Percentiles rank a stretch among this genome's conserved stretches.
These are phyloP conservation scores for Aurelia sp. DNA, from an alignment of 30 jellyfish, hydroid and myxozoan genomes.

Conservation along the genomic window DNA sequence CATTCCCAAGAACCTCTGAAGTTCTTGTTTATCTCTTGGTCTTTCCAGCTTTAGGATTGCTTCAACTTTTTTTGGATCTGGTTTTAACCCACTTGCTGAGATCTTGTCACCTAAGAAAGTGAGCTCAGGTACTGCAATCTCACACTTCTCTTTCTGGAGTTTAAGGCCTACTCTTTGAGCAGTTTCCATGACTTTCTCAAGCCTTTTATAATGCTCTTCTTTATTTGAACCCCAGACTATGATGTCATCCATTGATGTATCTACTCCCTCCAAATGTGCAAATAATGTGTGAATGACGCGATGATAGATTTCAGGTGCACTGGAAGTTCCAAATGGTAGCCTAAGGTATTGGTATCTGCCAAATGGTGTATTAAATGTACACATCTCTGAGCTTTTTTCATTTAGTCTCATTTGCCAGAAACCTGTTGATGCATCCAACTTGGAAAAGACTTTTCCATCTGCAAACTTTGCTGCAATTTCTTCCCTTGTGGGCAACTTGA, in stretches of 20 bases:
- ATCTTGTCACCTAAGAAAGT: slow-evolving; percentile 12
- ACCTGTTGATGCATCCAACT: neutral
- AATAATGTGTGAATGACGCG: too few relatives aligned
- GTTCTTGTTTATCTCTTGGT: slow-evolving; percentile 16
- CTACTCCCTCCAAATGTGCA: too few relatives aligned
- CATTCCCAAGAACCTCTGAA: slow-evolving; percentile 51
- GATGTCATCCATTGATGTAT: too few relatives aligned
- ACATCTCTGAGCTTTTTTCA: slow-evolving; percentile 9
- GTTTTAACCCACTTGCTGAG: neutral
- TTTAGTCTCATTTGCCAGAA: slow-evolving; percentile 32
- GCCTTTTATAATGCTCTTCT: slow-evolving; percentile 18
- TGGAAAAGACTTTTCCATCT: neutral
- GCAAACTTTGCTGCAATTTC: slow-evolving; percentile 40
- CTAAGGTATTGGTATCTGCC: slow-evolving; percentile 41
- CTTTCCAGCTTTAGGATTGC: slow-evolving; percentile 22
- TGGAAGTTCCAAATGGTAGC: slow-evolving; percentile 36
- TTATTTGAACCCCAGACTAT: slow-evolving; percentile 3
- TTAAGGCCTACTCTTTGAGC: slow-evolving; percentile 20
- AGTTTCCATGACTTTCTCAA: slow-evolving; percentile 5
- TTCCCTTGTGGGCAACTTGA: too few relatives aligned
- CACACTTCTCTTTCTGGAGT: slow-evolving; percentile 18
- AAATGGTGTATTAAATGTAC: slow-evolving; percentile 39
- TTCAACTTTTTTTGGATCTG: neutral
- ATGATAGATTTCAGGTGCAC: too few relatives aligned
- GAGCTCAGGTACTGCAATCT: slow-evolving; percentile 13